phyloP scores from a whole-genome alignment of 2,113 vertebrate species.

The Rhipidura dahli region DNA sequence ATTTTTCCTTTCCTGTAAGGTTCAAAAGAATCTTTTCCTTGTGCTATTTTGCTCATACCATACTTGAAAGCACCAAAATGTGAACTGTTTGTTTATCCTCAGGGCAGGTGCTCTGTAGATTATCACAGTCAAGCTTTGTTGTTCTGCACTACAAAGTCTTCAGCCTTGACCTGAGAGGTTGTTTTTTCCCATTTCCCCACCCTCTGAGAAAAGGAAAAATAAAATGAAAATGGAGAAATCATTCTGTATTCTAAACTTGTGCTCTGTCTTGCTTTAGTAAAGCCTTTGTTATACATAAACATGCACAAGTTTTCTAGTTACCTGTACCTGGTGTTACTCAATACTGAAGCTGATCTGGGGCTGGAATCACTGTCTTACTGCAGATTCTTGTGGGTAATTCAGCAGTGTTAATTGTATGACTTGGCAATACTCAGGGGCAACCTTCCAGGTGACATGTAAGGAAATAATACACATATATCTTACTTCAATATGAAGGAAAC shows the following conservation, averaged over 20 bases:
- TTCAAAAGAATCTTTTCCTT: conserved; percentile 40
- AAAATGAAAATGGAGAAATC: not conserved
- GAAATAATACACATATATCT: conserved; percentile 41
- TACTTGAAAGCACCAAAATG: conserved; percentile 44
- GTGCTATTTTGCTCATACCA: not conserved
- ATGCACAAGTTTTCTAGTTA: not conserved
- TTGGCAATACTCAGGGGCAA: conserved; percentile 15
- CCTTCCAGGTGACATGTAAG: conserved; percentile 31
- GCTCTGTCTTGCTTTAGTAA: not conserved
- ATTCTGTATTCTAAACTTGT: not conserved
- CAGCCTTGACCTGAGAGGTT: conserved; percentile 45
- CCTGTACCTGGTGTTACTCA: not conserved
- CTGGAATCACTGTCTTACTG: not conserved
- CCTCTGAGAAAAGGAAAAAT: not conserved
- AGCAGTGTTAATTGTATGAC: conserved; percentile 20
- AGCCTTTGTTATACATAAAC: not conserved
- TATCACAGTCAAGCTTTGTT: conserved; percentile 50
- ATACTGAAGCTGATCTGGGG: not conserved
- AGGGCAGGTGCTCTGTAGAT: conserved; percentile 54
- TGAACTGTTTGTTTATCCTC: conserved; percentile 62
- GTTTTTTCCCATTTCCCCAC: not conserved
- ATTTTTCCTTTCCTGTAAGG: conserved; percentile 4
- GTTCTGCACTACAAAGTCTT: conserved; percentile 21
- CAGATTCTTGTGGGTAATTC: not conserved
- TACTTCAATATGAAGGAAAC: conserved; percentile 14